Evolutionary conservation across 1,140 invertebrate species (phyloP), one percentile per base, ranked within the genome.

Genomic region (Solen grandis): DNA sequence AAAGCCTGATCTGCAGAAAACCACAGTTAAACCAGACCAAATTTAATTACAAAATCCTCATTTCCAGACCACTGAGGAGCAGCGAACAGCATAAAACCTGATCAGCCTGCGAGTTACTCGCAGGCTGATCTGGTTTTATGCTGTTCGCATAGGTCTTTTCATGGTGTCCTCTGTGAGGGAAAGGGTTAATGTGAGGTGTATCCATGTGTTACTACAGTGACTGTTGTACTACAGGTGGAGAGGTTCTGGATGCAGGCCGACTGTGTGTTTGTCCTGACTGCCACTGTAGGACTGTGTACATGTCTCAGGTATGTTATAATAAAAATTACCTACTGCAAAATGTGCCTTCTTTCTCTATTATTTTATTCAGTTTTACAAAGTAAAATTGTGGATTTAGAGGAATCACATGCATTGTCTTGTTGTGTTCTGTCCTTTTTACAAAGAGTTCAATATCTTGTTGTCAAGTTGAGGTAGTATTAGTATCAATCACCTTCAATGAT

Each of bases 171-270:
- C 41, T 10, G 41, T 46, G 8, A 46, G 19, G 41, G 8, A 46
- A 46, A 10, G 41, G 41, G 41, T 46, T 46, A 46, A 46, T n/a
- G n/a, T n/a, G n/a, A n/a, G n/a, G n/a, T n/a, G n/a, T n/a, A n/a
- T n/a, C n/a, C n/a, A n/a, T n/a, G n/a, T n/a, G n/a, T 10, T 19
- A 46, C 41, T 46, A 8, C n/a, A 41, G 38, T 69, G 46, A 29
- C 38, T 74, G 38, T 55, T 50, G 14, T 68, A 36, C 70, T 29
- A 14, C 69, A 91, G 90, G 88, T 91, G 14, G 90, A 91, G 73
- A 79, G 90, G 62, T 91, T 91, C 72, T 91, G 90, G 90, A 85
- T 91, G 84, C 90, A 91, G 75, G 79, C 75, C 79, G 87, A 90
- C 81, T 75, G 90, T 16, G 83, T 91, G 13, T 3, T 91, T 46